These are phyloP conservation scores for Rhingia rostrata DNA, from an alignment of 2,888 invertebrate genomes.

Conservation along the genomic window DNA sequence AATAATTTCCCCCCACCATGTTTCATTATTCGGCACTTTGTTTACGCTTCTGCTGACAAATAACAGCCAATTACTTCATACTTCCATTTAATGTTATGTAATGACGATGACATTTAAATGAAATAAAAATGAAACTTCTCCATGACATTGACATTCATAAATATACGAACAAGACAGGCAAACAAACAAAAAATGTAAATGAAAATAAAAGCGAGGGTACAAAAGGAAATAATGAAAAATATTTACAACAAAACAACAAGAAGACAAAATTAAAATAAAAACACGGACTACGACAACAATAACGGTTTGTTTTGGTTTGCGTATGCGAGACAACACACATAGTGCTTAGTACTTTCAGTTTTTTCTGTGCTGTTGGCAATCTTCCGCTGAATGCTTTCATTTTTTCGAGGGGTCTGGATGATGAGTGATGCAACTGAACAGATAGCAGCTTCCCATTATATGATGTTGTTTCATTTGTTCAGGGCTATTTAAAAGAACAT, in stretches of 20 bases:
- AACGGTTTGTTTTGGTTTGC: conserved; percentile 3
- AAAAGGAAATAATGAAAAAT: conserved; percentile 11
- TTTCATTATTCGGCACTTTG: not conserved
- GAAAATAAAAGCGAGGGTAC: conserved; percentile 14
- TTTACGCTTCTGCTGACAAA: conserved; percentile 2
- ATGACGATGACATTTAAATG: conserved; percentile 35
- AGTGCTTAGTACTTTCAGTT: conserved; percentile 9
- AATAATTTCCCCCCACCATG: not conserved
- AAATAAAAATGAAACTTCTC: not conserved
- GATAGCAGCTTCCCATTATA: too few relatives aligned
- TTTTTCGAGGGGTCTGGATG: not conserved
- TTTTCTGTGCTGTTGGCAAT: conserved; percentile 17
- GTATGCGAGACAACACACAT: conserved; percentile 23
- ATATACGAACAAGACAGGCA: not conserved
- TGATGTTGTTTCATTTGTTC: too few relatives aligned
- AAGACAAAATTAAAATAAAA: conserved; percentile 4
- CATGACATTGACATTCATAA: conserved; percentile 53
- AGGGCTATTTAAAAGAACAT: too few relatives aligned
- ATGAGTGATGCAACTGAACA: too few relatives aligned
- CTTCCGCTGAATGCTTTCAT: conserved; percentile 26
- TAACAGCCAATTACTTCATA: conserved; percentile 5
- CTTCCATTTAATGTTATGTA: conserved; percentile 19
- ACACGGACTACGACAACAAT: conserved; percentile 26
- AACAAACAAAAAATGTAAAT: conserved; percentile 1
- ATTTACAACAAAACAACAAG: conserved; percentile 16